Base-by-base conservation (phyloP, 2,888 invertebrate species). In the Drosophila siamana region DNA sequence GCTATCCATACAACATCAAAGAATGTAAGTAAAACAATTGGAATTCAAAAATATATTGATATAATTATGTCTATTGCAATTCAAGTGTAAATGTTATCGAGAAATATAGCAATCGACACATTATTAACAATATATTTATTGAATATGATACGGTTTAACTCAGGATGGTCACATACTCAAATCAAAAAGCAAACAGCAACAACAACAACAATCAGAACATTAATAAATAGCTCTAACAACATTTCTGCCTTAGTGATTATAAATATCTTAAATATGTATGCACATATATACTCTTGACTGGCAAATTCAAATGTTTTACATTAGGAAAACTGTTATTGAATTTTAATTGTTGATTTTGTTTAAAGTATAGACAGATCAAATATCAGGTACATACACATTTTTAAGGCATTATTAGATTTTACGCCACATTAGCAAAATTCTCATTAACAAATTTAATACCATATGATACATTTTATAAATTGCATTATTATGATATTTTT, bases 201-300 rank as follows among this genome's bases (percentile, higher is more conserved):
- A 43, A 52, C 52, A 44, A 36, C 52, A 60, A 60, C 51, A 60
- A 43, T 60, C 43, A 60, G 33, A 44, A 44, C 43, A 57, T 24
- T 38, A 41, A 30, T 47, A 52, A 44, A 46, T 33, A 52, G 19
- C 33, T 55, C 44, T 55, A 33, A 41, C 28, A 52, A 40, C 40
- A 40, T 19, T 9, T 30, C 26, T 40, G n/a, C n/a, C 6, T 30
- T 8, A 38, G 38, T 9, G 30, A 26, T 22, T n/a, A 43, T 36
- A 30, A 16, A n/a, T 68, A 33, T 43, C 30, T 46, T 7, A 38
- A 13, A 36, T 48, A n/a, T 44, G 9, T n/a, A 6, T 15, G 11
- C 13, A 46, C 13, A 44, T 22, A 16, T 7, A 15, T 7, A 16
- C 28, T 9, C 11, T 9, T 2, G 8, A 11, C 9, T 13, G 13